Conservation (phyloP, 2,888 invertebrate species). For the Cosmorhoe ocellata region DNA sequence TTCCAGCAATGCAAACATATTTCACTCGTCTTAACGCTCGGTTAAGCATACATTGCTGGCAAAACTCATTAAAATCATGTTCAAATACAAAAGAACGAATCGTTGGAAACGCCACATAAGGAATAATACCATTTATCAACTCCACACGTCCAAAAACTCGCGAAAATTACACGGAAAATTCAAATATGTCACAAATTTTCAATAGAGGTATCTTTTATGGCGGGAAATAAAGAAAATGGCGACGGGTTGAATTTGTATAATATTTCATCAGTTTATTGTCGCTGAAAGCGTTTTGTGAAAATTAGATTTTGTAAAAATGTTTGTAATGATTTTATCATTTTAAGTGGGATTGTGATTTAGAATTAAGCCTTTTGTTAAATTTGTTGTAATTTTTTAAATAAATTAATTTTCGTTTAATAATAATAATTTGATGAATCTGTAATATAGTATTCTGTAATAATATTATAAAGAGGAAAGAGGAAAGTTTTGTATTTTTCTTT, state of each 20-base stretch:
- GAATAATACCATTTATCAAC: slow-evolving; percentile 21
- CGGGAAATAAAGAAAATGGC: slow-evolving; percentile 38
- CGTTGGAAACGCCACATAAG: slow-evolving; percentile 10
- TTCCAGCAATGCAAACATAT: not conserved
- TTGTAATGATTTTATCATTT: slow-evolving; percentile 6
- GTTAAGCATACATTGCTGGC: slow-evolving; percentile 8
- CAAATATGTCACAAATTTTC: slow-evolving; percentile 38
- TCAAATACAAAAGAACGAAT: slow-evolving; percentile 15
- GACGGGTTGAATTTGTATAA: slow-evolving; percentile 31
- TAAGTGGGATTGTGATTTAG: slow-evolving; percentile 2
- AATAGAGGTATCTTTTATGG: slow-evolving; percentile 38
- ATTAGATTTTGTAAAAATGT: slow-evolving; percentile 25
- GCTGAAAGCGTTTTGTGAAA: slow-evolving; percentile 23
- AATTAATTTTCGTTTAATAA: no score
- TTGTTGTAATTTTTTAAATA: no score
- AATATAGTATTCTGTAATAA: no score
- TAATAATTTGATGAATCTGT: no score
- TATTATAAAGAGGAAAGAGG: no score
- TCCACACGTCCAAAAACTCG: slow-evolving; percentile 13
- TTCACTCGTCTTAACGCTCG: not conserved
- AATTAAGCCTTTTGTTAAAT: no score
- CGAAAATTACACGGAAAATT: slow-evolving; percentile 31
- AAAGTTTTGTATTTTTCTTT: no score
- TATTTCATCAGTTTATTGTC: slow-evolving; percentile 36
- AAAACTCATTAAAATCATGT: slow-evolving; percentile 19